These are phyloP conservation scores for Drosophila ambigua DNA, from an alignment of 1,140 invertebrate genomes.

Conservation along the genomic window DNA sequence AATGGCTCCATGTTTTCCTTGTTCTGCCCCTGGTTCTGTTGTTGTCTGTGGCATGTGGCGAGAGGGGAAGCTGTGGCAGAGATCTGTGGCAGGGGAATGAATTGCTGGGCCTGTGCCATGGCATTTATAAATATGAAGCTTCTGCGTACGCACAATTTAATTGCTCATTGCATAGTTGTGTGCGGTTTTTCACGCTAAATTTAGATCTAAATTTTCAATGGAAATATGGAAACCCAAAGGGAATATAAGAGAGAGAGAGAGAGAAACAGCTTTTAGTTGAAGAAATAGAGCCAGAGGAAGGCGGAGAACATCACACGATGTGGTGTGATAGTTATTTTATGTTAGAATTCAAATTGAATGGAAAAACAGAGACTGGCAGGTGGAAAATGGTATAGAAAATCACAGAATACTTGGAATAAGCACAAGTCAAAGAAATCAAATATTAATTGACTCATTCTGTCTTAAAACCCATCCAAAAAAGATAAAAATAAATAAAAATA, in stretches of 20 bases:
- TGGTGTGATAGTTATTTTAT: no score
- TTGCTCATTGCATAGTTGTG: constrained; percentile 75
- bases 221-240: constrained; percentile 2
- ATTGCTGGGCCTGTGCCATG: constrained; percentile 38
- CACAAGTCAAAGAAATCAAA: no score
- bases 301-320: no score
- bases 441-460: no score
- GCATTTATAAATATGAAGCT: constrained; percentile 42
- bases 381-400: no score
- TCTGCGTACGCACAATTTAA: constrained; percentile 66
- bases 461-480: no score
- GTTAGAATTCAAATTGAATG: no score
- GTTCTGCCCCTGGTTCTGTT: constrained; percentile 34
- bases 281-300: neutral
- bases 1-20: constrained; percentile 49
- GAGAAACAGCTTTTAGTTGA: neutral
- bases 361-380: no score
- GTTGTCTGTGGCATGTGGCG: constrained; percentile 18
- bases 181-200: constrained; percentile 66
- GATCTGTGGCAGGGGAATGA: constrained; percentile 7
- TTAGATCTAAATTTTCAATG: constrained; percentile 47
- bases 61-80: constrained; percentile 10
- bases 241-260: no score
- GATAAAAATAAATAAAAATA: no score
- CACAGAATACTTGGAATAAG: no score